Base-by-base conservation (phyloP, 1,140 invertebrate species). In the Nasonia vitripennis region DNA sequence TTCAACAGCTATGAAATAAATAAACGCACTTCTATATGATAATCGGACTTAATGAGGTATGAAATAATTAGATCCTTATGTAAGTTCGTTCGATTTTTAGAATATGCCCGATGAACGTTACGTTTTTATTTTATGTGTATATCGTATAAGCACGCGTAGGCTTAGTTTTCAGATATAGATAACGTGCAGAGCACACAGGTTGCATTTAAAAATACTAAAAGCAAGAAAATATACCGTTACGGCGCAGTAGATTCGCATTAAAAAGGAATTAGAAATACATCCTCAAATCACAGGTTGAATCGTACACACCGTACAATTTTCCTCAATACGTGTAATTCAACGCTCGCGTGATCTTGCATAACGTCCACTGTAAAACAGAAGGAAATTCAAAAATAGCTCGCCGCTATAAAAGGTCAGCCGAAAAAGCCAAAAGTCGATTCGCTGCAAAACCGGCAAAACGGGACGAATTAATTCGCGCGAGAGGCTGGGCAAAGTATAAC, bases 401-500 rank as follows among this genome's bases (percentile, higher is more conserved):
- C 20, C 27, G 1, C 27, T 27, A 27, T 27, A 1, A 27, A 27
- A 27, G 27, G 27, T 2, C 27, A 20, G 0, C 68, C 23, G 68
- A 75, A 75, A 75, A 75, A 75, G 27, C 34, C 9, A 45, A 9
- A 7, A 45, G 41, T 45, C 10, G 41, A 12, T 31, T 10, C 20
- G 20, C 20, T 7, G 55, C 5, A 14, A n/a, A 62, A 62, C 55
- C 55, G 20, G 20, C 17, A 62, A 62, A 62, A 62, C 55, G 20
- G 17, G 55, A 62, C 55, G 6, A 62, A 62, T 62, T 62, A 62
- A 62, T 7, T 41, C 31, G 37, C 73, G 37, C 73, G 73, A 2
- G 37, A n/a, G 83, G 62, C 23, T 73, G 48, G 75, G 83, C 77
- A n/a, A 74, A 37, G 23, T 71, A 45, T 51, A 71, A 84, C 77